Base-by-base conservation (phyloP, 2,797 vertebrate species). In the Huso huso region DNA sequence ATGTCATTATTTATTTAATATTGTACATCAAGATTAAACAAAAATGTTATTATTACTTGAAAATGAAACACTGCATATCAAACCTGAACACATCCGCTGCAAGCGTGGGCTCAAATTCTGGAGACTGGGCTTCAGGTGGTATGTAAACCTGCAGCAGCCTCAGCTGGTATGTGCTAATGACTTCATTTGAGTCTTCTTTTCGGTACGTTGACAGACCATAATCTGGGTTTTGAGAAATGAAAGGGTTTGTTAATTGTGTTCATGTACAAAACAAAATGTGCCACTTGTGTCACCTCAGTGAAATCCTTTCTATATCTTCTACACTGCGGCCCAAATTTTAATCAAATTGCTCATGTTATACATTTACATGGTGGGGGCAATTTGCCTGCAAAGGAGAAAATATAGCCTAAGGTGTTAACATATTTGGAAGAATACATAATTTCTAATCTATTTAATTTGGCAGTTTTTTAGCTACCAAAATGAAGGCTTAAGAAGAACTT, bases 31-130 rank as follows among this genome's bases (percentile, higher is more conserved):
- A 53, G 9, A 53, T 9, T 53, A 53, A 53, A 53, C 52, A 53
- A 12, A 8, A 53, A 9, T 9, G 52, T 53, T 12, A 9, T 53
- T n/a, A 58, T n/a, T 48, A 9, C 11, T n/a, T 50, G n/a, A 9
- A 49, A 61, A 48, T 6, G 66, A 48, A 51, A 48, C 18, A 18
- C 18, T 18, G 18, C 18, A 18, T 18, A 18, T 18, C 1, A 18
- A 18, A 18, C 92, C 91, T 93, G 83, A 91, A 91, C 48, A 93
- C 82, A 0, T 96, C 92, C 70, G 84, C 86, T 2, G 79, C 73
- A 13, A 88, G 73, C 0, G 82, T 86, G 3, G 86, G 84, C 75
- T 93, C 91, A 64, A 75, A 72, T 62, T 81, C 78, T 10, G 79
- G 69, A 7, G 69, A 81, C 1, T 80, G 78, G 51, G 81, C 79